Conservation (phyloP, 1,140 invertebrate genomes). For the Drosophila obscura region DNA sequence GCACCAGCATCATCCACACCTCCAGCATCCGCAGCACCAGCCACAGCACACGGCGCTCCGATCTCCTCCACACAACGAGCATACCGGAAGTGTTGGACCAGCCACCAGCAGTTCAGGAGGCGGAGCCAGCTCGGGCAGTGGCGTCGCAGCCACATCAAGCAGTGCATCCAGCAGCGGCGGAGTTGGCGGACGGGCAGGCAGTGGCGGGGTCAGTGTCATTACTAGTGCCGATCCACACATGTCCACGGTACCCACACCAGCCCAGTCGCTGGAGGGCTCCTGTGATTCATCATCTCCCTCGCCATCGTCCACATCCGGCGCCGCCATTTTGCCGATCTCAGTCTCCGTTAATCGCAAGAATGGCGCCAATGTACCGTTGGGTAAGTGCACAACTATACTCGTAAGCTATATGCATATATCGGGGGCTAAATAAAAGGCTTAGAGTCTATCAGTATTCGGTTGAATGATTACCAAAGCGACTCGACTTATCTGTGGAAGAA, state of each 20-base stretch:
- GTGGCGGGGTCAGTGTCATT: conserved; percentile 56
- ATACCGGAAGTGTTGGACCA: conserved; percentile 53
- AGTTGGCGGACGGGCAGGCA: conserved; percentile 15
- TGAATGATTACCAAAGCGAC: too few species aligned
- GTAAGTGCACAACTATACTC: conserved; percentile 54
- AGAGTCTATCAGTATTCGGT: too few species aligned
- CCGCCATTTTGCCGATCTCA: conserved; percentile 72
- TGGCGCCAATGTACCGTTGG: conserved; percentile 69
- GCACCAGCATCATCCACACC: conserved; percentile 35
- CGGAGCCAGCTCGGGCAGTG: conserved; percentile 15
- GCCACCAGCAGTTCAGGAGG: conserved; percentile 55
- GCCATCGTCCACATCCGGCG: conserved; percentile 80
- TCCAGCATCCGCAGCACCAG: conserved; percentile 58
- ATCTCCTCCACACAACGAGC: conserved; percentile 70
- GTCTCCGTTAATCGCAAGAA: conserved; percentile 83
- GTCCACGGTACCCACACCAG: conserved; percentile 76
- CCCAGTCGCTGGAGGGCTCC: conserved; percentile 79
- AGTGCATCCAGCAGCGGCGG: conserved; percentile 74
- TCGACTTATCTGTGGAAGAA: too few species aligned
- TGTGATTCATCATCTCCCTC: conserved; percentile 83
- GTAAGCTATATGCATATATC: too few species aligned
- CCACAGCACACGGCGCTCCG: conserved; percentile 55
- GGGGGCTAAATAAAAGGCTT: neutral
- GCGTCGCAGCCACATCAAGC: conserved; percentile 73
- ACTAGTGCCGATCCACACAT: conserved; percentile 77